Conservation (phyloP, 2,888 invertebrate species). For the Ectropis crepuscularia region DNA sequence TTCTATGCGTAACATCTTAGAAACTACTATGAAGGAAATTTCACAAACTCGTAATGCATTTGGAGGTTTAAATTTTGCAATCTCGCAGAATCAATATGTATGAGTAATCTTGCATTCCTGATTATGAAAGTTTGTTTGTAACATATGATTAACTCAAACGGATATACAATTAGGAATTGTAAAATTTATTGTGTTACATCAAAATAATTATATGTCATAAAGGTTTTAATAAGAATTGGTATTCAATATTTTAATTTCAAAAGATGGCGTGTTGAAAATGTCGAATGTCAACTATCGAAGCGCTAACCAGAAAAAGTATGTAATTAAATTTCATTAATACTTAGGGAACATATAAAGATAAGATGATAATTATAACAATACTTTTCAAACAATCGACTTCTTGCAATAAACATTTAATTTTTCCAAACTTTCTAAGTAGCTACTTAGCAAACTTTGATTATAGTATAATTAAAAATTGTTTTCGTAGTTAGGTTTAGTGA, state of each 20-base stretch:
- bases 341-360: too few relatives aligned
- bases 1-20: constrained; percentile 20
- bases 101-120: constrained; percentile 15
- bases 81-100: constrained; percentile 22
- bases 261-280: background rate
- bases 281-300: background rate
- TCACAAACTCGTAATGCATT: constrained; percentile 14
- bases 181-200: constrained; percentile 9
- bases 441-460: too few relatives aligned
- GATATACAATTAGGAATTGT: constrained; percentile 6
- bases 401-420: too few relatives aligned
- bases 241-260: background rate
- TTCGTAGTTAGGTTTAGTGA: too few relatives aligned
- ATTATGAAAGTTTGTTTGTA: constrained; percentile 9
- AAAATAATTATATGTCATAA: constrained; percentile 1
- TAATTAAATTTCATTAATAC: background rate
- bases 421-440: too few relatives aligned
- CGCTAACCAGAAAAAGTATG: background rate
- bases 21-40: constrained; percentile 16
- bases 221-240: background rate
- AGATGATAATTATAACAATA: too few relatives aligned
- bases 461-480: too few relatives aligned
- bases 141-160: constrained; percentile 3
- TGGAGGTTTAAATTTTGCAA: constrained; percentile 25
- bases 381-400: too few relatives aligned